Evolutionary conservation across 2,888 invertebrate genomes (phyloP).

Genomic region (Xanthorhoe spadicearia): DNA sequence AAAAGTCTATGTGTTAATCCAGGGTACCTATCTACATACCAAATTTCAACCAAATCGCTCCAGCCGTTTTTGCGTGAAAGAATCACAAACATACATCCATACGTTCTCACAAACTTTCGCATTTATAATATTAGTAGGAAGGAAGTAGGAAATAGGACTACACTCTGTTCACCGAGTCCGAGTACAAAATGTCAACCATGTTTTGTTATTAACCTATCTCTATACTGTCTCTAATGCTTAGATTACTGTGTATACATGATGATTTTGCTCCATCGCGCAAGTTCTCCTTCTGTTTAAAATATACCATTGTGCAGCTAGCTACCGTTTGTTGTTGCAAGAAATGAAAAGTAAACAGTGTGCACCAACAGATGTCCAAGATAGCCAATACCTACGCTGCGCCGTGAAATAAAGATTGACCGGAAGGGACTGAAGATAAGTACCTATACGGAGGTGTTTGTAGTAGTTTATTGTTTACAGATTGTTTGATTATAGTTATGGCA

Average conservation of each 20-base stretch:
- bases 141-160: too few species aligned
- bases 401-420: conserved; percentile 55
- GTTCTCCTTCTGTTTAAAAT: conserved; percentile 3
- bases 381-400: conserved; percentile 69
- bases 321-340: conserved; percentile 77
- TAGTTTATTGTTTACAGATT: neutral
- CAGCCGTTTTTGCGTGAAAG: too few species aligned
- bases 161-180: too few species aligned
- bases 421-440: conserved; percentile 48
- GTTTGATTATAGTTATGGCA: neutral
- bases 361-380: conserved; percentile 82
- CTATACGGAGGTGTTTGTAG: neutral
- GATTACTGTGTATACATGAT: neutral
- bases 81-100: too few species aligned
- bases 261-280: neutral
- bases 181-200: neutral
- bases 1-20: too few species aligned
- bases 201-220: neutral
- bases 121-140: too few species aligned
- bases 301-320: conserved; percentile 16
- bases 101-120: too few species aligned
- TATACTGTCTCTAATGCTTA: neutral
- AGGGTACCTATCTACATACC: too few species aligned
- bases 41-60: too few species aligned
- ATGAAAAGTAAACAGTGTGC: conserved; percentile 82